phyloP scores from a whole-genome alignment of 2,797 vertebrate species.

The Muraenolepis orangiensis region DNA sequence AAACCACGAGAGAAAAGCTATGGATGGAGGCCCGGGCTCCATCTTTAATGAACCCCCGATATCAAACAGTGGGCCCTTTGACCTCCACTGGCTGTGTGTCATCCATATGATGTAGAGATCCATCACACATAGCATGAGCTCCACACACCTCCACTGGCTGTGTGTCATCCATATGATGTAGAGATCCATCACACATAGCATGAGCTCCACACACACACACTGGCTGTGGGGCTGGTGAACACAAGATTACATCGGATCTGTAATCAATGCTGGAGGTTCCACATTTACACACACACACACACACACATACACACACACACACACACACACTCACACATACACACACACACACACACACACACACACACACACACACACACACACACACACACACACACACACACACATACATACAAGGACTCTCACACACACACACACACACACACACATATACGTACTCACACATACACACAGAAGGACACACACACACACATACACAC shows the following conservation, averaged over 20 bases:
- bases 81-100: conserved; percentile 35
- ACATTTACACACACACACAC: conserved; percentile 4
- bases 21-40: conserved; percentile 26
- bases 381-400: conserved; percentile 15
- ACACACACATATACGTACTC: conserved; percentile 12
- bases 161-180: conserved; percentile 52
- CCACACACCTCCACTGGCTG: conserved; percentile 38
- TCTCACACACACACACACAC: conserved; percentile 22
- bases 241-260: conserved; percentile 61
- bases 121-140: conserved; percentile 57
- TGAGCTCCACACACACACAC: conserved; percentile 52
- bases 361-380: conserved; percentile 19
- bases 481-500: conserved; percentile 29
- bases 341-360: conserved; percentile 12
- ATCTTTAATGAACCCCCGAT: conserved; percentile 16
- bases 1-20: not conserved
- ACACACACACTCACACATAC: conserved; percentile 21
- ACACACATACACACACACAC: conserved; percentile 32
- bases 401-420: conserved; percentile 14
- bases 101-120: conserved; percentile 55
- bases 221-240: conserved; percentile 60
- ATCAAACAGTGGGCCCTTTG: conserved; percentile 23
- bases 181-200: conserved; percentile 48
- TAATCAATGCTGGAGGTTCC: conserved; percentile 58
- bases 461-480: conserved; percentile 1